Base-by-base conservation (phyloP, 2,797 vertebrate genomes). In the Crypturellus tataupa region DNA sequence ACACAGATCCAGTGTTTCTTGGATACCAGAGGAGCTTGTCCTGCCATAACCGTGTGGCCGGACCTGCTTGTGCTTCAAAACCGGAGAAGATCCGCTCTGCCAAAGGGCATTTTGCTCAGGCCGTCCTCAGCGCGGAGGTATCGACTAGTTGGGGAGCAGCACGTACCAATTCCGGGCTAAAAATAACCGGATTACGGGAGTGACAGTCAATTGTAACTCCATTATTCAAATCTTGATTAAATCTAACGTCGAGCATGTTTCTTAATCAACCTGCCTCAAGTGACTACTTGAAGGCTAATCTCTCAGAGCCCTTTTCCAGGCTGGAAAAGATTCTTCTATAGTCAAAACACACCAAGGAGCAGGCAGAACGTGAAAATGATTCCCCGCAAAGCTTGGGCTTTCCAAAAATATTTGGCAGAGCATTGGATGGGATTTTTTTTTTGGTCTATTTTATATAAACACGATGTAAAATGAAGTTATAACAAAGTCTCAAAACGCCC, bases 161-260 rank as follows among this genome's bases (percentile, higher is more conserved):
- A 44, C 63, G 63, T 15, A 58, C 59, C 4, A 2, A 84, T 67
- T 63, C 60, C 3, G 0, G 68, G 23, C 93, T 76, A 75, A 85
- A 93, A 93, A 88, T 78, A 86, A 47, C 73, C 11, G 18, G 58
- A 81, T 85, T 77, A 42, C 62, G 72, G 53, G 12, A 91, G 46
- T 1, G 15, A 82, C 80, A 90, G 83, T 58, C 89, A 92, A 72
- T 87, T 70, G 72, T 69, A 93, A 80, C 78, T 80, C 75, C 55
- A 87, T 77, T 81, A 89, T 67, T 87, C 79, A 91, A 75, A 91
- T 42, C 75, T 85, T 94, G 80, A 94, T 95, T 93, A 95, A 94
- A 93, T 84, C 80, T 89, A 86, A 90, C 0, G 0, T 78, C 11
- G 20, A 75, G 49, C 49, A 6, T 71, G 76, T 93, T 95, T 87